Evolutionary conservation across 53 echinoderm and acorn worm species (phyloP), one percentile per base, ranked within the genome.

Genomic region (Arbacia lixula): DNA sequence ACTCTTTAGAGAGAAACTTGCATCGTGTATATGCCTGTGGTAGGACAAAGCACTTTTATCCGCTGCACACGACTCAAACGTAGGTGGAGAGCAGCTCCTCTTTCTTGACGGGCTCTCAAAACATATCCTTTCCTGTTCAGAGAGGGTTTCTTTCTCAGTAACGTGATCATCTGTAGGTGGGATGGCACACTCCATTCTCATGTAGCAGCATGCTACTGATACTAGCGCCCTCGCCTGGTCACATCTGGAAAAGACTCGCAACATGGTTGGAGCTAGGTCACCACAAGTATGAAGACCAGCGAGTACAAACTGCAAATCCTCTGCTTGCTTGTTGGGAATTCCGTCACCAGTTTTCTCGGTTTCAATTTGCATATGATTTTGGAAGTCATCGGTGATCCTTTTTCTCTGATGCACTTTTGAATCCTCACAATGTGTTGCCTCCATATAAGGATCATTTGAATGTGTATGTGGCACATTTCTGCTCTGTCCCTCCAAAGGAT

Each of bases 261-360:
- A 62, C 86, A 95, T 93, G 22, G 95, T 95, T n/a, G 95, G 95
- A 4, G 88, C 95, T 0, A 95, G 85, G 83, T 95, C 95, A 11
- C 92, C 95, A 38, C 95, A 95, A 1, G 95, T 95, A 52, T 95
- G 95, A 12, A 95, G 68, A 8, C 95, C 95, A 17, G 89, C 83
- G 10, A 95, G 52, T n/a, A 88, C 58, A 62, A 93, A 95, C 16
- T 36, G 46, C 8, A 14, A 46, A 14, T 46, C 46, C 46, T 10
- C n/a, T n/a, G n/a, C n/a, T n/a, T n/a, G n/a, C n/a, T 12, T 42
- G 21, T 69, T 43, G 5, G 43, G 9, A 16, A 5, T 42, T 25
- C 27, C 21, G 27, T 42, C 29, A 2, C 4, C 43, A n/a, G n/a
- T n/a, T n/a, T n/a, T n/a, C n/a, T n/a, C n/a, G n/a, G n/a, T n/a